Evolutionary conservation across 1,140 invertebrate genomes (phyloP).

Genomic region (Drosophila fuyamai): DNA sequence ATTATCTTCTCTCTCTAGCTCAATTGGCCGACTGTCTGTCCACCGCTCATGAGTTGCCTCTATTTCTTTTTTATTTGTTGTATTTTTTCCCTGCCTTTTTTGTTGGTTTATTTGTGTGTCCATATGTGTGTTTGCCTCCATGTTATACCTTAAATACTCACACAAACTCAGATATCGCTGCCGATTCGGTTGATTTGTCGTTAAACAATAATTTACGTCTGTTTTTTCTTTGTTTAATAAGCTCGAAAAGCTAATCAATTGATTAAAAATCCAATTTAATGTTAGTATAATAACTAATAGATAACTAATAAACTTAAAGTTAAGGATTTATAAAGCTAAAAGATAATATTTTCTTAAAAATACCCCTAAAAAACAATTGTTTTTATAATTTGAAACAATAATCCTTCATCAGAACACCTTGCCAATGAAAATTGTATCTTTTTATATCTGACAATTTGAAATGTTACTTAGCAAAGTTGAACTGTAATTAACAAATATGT

Average conservation of each 20-base stretch:
- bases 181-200: conserved; percentile 35
- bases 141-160: conserved; percentile 45
- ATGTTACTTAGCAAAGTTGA: not conserved
- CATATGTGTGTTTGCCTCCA: conserved; percentile 13
- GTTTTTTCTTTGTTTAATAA: conserved; percentile 24
- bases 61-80: conserved; percentile 40
- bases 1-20: conserved; percentile 75
- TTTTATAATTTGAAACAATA: too few species aligned
- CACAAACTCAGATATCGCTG: conserved; percentile 12
- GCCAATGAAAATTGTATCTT: too few species aligned
- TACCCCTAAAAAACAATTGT: too few species aligned
- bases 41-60: conserved; percentile 33
- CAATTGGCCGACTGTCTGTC: conserved; percentile 70
- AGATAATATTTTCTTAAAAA: too few species aligned
- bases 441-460: too few species aligned
- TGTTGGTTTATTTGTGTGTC: conserved; percentile 6
- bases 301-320: too few species aligned
- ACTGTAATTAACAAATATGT: conserved; percentile 3
- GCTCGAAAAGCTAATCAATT: conserved; percentile 41
- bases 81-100: conserved; percentile 19
- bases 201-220: conserved; percentile 30
- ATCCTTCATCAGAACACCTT: too few species aligned
- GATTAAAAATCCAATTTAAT: conserved; percentile 9
- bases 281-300: not conserved
- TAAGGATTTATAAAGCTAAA: too few species aligned